Evolutionary conservation across 2,888 invertebrate genomes (phyloP).

Genomic region (Ormyrus nitidulus): DNA sequence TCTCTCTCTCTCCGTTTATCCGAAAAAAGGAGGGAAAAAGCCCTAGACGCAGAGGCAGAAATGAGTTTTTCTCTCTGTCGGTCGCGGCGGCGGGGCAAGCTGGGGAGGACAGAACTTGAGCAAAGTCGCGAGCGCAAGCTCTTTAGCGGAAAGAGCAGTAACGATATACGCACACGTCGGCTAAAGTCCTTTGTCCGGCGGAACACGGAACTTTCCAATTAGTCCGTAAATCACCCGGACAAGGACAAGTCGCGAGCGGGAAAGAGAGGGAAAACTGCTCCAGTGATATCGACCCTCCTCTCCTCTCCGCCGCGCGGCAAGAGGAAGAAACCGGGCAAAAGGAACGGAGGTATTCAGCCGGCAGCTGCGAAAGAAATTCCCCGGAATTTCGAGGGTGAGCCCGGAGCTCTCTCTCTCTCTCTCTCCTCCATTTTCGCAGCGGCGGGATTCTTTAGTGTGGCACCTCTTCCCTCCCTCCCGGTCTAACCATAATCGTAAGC

Average conservation of each 20-base stretch:
- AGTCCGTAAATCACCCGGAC: slow-evolving; percentile 55
- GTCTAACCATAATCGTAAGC: slow-evolving; percentile 46
- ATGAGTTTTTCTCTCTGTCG: slow-evolving; percentile 15
- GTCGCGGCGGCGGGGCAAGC: no score
- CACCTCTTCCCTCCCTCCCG: background rate
- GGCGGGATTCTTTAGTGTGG: slow-evolving; percentile 29
- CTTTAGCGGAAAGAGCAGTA: slow-evolving; percentile 23
- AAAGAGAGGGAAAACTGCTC: slow-evolving; percentile 15
- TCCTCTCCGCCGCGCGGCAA: background rate
- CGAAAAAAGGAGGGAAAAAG: slow-evolving; percentile 3
- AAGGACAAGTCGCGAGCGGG: slow-evolving; percentile 37
- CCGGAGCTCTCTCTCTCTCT: background rate
- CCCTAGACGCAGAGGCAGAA: background rate
- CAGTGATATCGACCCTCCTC: slow-evolving; percentile 40
- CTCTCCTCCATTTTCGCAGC: background rate
- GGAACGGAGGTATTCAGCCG: slow-evolving; percentile 22
- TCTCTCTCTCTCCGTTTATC: slow-evolving; percentile 5
- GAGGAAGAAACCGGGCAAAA: slow-evolving; percentile 15
- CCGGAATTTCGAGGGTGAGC: slow-evolving; percentile 33
- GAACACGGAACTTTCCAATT: slow-evolving; percentile 57
- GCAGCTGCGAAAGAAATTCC: slow-evolving; percentile 41
- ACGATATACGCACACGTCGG: slow-evolving; percentile 5
- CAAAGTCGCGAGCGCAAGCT: slow-evolving; percentile 35
- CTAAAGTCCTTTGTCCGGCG: slow-evolving; percentile 42
- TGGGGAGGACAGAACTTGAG: slow-evolving; percentile 17